Base-by-base conservation (phyloP, 1,140 invertebrate species). In the Macrostomum lignano region DNA sequence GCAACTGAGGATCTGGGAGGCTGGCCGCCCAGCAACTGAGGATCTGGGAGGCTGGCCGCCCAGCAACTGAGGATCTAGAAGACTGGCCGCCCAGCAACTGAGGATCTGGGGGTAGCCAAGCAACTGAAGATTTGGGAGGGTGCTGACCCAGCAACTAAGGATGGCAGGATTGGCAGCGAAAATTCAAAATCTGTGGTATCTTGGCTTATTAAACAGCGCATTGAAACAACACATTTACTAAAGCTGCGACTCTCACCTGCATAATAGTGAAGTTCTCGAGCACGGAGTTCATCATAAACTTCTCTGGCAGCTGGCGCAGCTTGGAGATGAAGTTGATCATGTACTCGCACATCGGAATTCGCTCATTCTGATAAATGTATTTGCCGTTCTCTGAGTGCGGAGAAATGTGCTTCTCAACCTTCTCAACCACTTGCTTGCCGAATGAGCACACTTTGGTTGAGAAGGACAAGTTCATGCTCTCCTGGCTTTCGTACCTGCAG, bases 241-340 rank as follows among this genome's bases (percentile, higher is more conserved):
- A 24, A 24, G 9, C 13, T 24, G 13, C 9, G 13, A 24, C 9
- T 15, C 48, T 52, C 48, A 93, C 84, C 71, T 94, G 84, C 47
- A 93, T 62, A 61, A 94, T 91, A 45, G 88, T 96, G 63, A 98
- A 96, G 60, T 96, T 94, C 64, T 98, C 91, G 42, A 98, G 67
- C 33, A 98, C 88, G 62, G 78, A 88, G 62, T 98, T 96, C 84
- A 94, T 96, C 78, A 93, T 91, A 56, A 93, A 91, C 63, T 88
- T 88, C 64, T 93, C 82, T 42, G 84, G 84, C 48, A 94, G 63
- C 60, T 84, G 77, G 61, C 91, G 91, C 38, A 96, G 66, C 64
- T 94, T 93, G 60, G 88, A 78, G 49, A 96, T 93, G 57, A 96
- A 94, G 61, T 91, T 91, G 49, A 94, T 88, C 84, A 98, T 94